Base-by-base conservation (phyloP, 2,113 vertebrate species). In the Chiloscyllium plagiosum region DNA sequence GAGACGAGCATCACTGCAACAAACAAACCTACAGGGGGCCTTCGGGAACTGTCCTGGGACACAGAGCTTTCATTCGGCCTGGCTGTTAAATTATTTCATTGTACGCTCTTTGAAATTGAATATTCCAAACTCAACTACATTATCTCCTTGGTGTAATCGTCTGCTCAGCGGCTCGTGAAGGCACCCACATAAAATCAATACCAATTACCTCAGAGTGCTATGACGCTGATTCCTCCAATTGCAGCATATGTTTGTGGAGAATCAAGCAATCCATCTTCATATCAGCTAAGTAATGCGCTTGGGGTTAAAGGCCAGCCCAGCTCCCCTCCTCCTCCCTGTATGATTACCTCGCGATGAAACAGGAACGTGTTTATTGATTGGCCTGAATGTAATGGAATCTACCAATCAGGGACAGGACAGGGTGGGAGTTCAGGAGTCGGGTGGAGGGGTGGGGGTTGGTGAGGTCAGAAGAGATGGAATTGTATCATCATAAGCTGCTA, bases 191-290 rank as follows among this genome's bases (percentile, higher is more conserved):
- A 96, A 97, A 98, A 98, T 98, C 98, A 97, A 98, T 98, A 97
- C 96, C 97, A 98, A 98, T 98, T 98, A 98, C 97, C 96, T 97
- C 97, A 96, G 96, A 97, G 97, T 97, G 97, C 97, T 98, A 97
- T 97, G 97, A 97, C 97, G 97, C 97, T 97, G 97, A 98, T 98
- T 97, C 96, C 97, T 98, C 97, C 97, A 97, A 97, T 97, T 97
- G 97, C 97, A 98, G 97, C 98, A 98, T 98, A 97, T 98, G 98
- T 98, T 98, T 98, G 98, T 97, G 97, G 97, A 97, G 98, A 98
- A 97, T 97, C 98, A 98, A 97, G 97, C 97, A 97, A 98, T 98
- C 98, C 97, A 98, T 98, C 98, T 98, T 98, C 97, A 98, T 98
- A 97, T 97, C 96, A 97, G 96, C 96, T 96, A 96, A 97, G 97